phyloP scores from a whole-genome alignment of 2,888 invertebrate species.

The Choristoneura rosaceana region DNA sequence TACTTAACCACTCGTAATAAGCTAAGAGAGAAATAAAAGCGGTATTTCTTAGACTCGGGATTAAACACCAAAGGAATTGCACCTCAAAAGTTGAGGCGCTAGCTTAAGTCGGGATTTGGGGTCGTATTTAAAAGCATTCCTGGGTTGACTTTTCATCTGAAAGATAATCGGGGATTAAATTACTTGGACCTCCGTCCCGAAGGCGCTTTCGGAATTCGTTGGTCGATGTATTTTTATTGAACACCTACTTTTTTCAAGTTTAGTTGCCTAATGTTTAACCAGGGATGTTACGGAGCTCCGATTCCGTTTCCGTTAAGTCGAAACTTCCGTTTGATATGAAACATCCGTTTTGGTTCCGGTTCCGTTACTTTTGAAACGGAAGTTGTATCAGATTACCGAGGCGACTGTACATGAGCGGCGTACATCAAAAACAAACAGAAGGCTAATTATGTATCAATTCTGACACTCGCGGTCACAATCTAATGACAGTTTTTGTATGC shows the following conservation, averaged over 20 bases:
- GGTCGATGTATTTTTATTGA: not conserved
- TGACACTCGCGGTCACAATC: no score
- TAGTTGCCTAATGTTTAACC: not conserved
- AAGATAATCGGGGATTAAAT: constrained; percentile 35
- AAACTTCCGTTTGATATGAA: no score
- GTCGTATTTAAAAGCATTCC: constrained; percentile 38
- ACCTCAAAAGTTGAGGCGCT: constrained; percentile 38
- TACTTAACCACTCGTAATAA: constrained; percentile 22
- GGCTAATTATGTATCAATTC: no score
- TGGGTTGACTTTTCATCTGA: constrained; percentile 34
- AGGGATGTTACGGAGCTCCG: no score
- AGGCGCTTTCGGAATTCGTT: not conserved
- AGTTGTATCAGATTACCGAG: no score
- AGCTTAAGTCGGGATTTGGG: constrained; percentile 29
- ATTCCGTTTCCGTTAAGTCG: no score
- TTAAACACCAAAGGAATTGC: constrained; percentile 36
- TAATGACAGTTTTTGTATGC: no score
- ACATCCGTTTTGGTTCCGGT: no score
- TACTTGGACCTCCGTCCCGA: constrained; percentile 6
- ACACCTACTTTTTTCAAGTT: not conserved
- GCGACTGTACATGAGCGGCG: no score
- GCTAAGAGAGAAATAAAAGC: constrained; percentile 24
- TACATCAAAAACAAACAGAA: no score
- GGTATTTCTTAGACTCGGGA: constrained; percentile 25
- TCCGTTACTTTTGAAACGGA: no score